These are phyloP conservation scores for Rhopalosiphum nymphaeae DNA, from an alignment of 2,888 invertebrate species.

Conservation along the genomic window DNA sequence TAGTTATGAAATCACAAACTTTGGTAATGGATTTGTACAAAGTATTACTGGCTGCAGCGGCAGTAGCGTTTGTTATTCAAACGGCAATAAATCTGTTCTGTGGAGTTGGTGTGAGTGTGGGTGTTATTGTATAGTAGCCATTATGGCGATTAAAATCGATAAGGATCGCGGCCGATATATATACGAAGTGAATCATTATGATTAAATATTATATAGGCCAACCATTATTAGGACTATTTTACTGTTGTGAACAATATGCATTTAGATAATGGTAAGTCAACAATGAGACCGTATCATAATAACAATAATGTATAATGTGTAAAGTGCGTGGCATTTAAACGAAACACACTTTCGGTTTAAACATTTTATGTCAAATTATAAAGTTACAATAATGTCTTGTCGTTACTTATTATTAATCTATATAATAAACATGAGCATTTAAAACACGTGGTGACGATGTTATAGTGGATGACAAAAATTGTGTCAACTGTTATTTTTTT, in stretches of 20 bases:
- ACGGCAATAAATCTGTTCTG: neutral
- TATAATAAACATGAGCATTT: neutral
- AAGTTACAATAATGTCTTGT: neutral
- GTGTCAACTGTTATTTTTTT: neutral
- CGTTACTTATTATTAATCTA: neutral
- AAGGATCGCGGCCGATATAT: conserved; percentile 9
- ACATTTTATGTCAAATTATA: neutral
- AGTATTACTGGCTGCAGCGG: neutral
- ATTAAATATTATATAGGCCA: neutral
- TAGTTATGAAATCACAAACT: neutral
- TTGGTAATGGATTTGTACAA: neutral
- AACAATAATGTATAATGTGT: neutral
- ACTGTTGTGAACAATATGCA: conserved; percentile 18
- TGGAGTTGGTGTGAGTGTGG: neutral
- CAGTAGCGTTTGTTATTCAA: neutral
- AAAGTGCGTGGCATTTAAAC: neutral
- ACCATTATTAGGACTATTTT: conserved; percentile 21
- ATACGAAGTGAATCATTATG: conserved; percentile 11
- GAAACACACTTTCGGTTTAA: neutral
- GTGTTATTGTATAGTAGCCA: neutral
- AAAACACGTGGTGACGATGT: neutral
- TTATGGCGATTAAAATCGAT: conserved; percentile 45
- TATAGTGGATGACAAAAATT: neutral
- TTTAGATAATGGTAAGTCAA: conserved; percentile 8
- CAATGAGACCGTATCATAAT: neutral